These are phyloP conservation scores for Ceyx margarethae DNA, from an alignment of 2,113 vertebrate genomes.

Conservation along the genomic window DNA sequence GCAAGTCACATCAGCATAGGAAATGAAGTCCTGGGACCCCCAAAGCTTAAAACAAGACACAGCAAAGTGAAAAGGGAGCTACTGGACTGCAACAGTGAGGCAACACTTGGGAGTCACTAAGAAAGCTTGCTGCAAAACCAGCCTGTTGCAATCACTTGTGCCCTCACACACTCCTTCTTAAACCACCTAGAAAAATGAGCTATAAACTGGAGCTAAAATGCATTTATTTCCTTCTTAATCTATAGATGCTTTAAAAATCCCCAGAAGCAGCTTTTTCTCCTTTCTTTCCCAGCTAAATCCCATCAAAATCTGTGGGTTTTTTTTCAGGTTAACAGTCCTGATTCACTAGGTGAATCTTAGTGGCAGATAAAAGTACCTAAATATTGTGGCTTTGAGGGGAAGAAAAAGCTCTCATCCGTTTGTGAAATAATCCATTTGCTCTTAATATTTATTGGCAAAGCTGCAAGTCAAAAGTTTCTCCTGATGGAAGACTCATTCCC, in stretches of 20 bases:
- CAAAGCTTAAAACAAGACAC: slow-evolving; percentile 43
- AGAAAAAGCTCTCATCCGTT: background rate
- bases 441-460: slow-evolving; percentile 7
- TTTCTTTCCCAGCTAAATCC: background rate
- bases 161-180: background rate
- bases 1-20: slow-evolving; percentile 17
- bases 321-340: background rate
- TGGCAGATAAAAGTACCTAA: background rate
- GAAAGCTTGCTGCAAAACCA: background rate
- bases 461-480: background rate
- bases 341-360: background rate
- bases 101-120: slow-evolving; percentile 11
- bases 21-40: slow-evolving; percentile 39
- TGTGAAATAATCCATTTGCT: background rate
- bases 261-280: background rate
- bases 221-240: background rate
- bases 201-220: background rate
- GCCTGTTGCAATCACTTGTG: background rate
- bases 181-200: background rate
- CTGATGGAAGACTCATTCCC: background rate
- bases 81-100: background rate
- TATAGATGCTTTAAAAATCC: background rate
- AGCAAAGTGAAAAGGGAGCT: slow-evolving; percentile 18
- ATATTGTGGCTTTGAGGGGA: background rate
- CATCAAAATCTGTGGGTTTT: background rate